Evolutionary conservation across 1,140 invertebrate species (phyloP), one percentile per base, ranked within the genome.

Genomic region (Melanaphis sacchari): DNA sequence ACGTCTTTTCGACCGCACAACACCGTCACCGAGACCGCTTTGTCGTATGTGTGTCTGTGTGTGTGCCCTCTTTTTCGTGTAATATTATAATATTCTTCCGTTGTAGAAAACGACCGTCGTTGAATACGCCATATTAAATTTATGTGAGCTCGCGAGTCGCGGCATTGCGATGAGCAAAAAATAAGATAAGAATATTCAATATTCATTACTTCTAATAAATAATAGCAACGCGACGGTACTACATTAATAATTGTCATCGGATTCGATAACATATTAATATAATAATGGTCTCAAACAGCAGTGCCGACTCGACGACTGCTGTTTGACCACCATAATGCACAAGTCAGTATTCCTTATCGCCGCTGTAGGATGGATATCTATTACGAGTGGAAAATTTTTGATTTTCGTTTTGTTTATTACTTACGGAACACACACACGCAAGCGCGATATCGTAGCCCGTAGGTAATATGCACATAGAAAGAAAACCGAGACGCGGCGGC

Each of bases 401-500:
- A 26, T 87, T 85, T 85, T 85, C 18, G 31, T 87, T 26, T 46
- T 31, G 15, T 43, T 85, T 9, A 36, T 2, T 26, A 46, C 31
- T 24, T 9, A 43, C 84, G 41, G 6, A 43, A 24, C 40, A 43
- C 46, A 18, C 46, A 26, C 43, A 21, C 43, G 49, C 87, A 36
- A 46, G 36, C 21, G 46, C 21, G 26, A 87, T 43, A 87, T 46
- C 18, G 5, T 41, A 31, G 26, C n/a, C n/a, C n/a, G n/a, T n/a
- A n/a, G n/a, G n/a, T 22, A 46, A 43, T 43, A 49, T 36, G 87
- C 46, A 26, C 22, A 54, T 49, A 59, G 52, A 52, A 90, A 38
- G 91, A 92, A 84, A 92, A 92, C 43, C 81, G 91, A 91, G 91
- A 49, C 66, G 81, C 91, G 91, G 36, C 91, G 91, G 91, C 91